phyloP scores from a whole-genome alignment of 92 coral and sea anemone species.

The Porites rus region DNA sequence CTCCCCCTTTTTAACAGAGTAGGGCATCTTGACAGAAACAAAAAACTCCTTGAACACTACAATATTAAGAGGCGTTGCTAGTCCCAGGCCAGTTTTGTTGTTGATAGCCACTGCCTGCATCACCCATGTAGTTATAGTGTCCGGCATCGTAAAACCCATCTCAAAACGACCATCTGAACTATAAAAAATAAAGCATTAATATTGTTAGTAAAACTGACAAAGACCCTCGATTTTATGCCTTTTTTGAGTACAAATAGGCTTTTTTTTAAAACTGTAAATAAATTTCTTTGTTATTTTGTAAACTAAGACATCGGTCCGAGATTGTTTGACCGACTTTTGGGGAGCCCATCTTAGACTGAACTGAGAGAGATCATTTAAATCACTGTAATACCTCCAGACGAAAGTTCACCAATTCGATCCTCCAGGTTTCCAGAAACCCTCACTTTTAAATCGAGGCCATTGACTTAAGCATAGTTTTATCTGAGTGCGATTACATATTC shows the following conservation, averaged over 20 bases:
- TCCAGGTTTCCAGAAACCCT: too few relatives aligned
- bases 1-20: constrained; percentile 94
- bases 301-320: too few relatives aligned
- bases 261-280: too few relatives aligned
- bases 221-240: background rate
- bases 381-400: too few relatives aligned
- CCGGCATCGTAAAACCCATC: constrained; percentile 81
- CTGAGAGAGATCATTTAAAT: too few relatives aligned
- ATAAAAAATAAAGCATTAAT: background rate
- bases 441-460: too few relatives aligned
- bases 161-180: constrained; percentile 61
- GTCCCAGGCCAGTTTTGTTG: constrained; percentile 93
- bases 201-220: background rate
- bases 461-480: too few relatives aligned
- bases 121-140: constrained; percentile 93
- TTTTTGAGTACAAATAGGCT: background rate
- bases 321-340: too few relatives aligned
- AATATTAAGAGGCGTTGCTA: constrained; percentile 79
- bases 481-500: too few relatives aligned
- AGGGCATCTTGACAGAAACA: constrained; percentile 82
- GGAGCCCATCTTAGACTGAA: too few relatives aligned
- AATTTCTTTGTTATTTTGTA: background rate
- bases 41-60: constrained; percentile 61
- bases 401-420: too few relatives aligned
- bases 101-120: constrained; percentile 95